Base-by-base conservation (phyloP, 2,113 vertebrate genomes). In the Glareola pratincola region DNA sequence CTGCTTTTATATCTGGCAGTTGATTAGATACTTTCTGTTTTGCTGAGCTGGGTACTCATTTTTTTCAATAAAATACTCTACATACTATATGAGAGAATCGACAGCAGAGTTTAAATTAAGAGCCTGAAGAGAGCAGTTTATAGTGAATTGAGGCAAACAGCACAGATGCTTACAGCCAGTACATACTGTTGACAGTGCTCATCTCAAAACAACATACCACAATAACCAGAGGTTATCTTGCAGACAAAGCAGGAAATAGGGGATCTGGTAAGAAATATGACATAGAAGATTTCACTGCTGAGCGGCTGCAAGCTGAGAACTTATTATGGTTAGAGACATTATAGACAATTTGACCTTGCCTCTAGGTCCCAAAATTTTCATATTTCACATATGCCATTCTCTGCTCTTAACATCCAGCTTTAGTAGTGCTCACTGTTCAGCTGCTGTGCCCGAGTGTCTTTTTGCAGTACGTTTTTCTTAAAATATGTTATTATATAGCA, bases 261-360 rank as follows among this genome's bases (percentile, higher is more conserved):
- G 66, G 72, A 90, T 69, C 81, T 56, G 48, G 89, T 82, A 94
- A 97, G 92, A 97, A 94, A 93, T 96, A 97, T 62, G 41, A 96
- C 90, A 96, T 77, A 95, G 86, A 98, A 94, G 78, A 72, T 96
- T 97, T 96, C 85, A 79, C 53, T 88, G 87, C 90, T 96, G n/a
- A 56, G 21, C 81, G 91, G 71, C 68, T 69, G 64, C 96, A 97
- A 97, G 87, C 97, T 92, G 97, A 94, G 97, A 96, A 77, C n/a
- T 91, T 96, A 84, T 93, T 97, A 71, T 84, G 48, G 72, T 91
- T 97, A 97, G 93, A 86, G 91, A 84, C 91, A 93, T 95, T 97
- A 90, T 26, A 96, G 68, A 91, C 87, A 85, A 93, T 97, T 95
- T 97, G 97, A 98, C 98, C 97, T 98, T 98, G 96, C 97, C 97